phyloP scores from a whole-genome alignment of 1,140 invertebrate genomes.

The Patella vulgata region DNA sequence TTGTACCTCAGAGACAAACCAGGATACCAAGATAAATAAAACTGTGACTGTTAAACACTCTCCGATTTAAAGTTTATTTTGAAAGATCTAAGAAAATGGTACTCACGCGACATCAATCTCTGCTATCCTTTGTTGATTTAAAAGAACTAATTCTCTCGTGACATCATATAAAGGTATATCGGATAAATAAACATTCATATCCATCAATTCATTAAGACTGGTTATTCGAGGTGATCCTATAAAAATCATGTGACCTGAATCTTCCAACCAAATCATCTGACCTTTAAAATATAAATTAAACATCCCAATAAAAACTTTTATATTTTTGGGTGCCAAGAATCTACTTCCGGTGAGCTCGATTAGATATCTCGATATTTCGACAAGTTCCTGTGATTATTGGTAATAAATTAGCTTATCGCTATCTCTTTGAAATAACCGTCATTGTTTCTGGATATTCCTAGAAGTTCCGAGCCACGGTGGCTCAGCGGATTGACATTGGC shows the following conservation, averaged over 20 bases:
- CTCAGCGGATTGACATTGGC: no score
- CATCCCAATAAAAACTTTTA: no score
- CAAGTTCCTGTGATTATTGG: no score
- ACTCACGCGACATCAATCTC: slow-evolving; percentile 57
- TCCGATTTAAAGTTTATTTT: not conserved
- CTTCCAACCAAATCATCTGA: slow-evolving; percentile 65
- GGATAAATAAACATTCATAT: slow-evolving; percentile 60
- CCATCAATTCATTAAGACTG: slow-evolving; percentile 62
- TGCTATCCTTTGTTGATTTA: slow-evolving; percentile 65
- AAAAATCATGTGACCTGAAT: slow-evolving; percentile 64
- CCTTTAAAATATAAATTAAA: slow-evolving; percentile 44
- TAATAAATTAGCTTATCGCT: no score
- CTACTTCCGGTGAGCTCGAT: no score
- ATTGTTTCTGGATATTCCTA: no score
- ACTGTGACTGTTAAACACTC: not conserved
- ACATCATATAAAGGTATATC: slow-evolving; percentile 67
- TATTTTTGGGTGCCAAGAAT: no score
- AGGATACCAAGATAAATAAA: not conserved
- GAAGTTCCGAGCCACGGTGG: no score
- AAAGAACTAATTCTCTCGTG: slow-evolving; percentile 67
- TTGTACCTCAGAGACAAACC: not conserved
- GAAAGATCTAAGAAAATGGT: not conserved
- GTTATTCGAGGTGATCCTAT: slow-evolving; percentile 67
- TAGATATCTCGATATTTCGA: no score
- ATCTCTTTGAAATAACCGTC: no score